A percentile compares a stretch with the other conserved stretches of the same genome.
Evolutionary conservation across 2,113 vertebrate genomes (phyloP).

Genomic region (Formicarius rufipectus): DNA sequence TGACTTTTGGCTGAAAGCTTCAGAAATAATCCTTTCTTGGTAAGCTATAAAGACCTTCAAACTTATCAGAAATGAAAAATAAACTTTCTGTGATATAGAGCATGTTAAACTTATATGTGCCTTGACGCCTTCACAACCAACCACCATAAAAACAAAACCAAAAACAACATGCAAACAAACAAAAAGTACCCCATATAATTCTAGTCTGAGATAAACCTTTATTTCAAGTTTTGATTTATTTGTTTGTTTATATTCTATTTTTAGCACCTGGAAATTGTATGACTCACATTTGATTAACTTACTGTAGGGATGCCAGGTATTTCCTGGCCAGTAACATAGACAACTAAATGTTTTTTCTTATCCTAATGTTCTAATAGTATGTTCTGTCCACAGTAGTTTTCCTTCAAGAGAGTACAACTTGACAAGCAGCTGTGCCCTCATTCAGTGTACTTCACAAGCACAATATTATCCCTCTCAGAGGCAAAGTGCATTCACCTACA

Average conservation of each 20-base stretch:
- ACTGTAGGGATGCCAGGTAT: neutral
- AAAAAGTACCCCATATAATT: neutral
- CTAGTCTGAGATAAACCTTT: neutral
- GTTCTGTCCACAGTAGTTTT: neutral
- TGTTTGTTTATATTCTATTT: neutral
- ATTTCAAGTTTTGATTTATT: neutral
- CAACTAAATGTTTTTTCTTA: neutral
- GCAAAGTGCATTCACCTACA: constrained; percentile 36
- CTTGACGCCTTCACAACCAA: neutral
- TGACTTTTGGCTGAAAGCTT: constrained; percentile 46
- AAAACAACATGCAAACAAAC: neutral
- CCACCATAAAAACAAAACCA: neutral
- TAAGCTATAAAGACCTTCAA: constrained; percentile 21
- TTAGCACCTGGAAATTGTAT: neutral
- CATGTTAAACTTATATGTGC: neutral
- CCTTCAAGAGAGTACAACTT: neutral
- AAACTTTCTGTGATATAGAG: neutral
- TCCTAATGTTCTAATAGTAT: neutral
- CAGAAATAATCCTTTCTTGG: constrained; percentile 33
- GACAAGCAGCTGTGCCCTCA: neutral
- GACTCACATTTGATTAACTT: neutral
- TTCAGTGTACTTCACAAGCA: neutral
- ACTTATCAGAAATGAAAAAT: constrained; percentile 36
- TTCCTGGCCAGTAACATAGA: neutral
- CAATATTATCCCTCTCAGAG: constrained; percentile 1